Percentiles rank a stretch among this genome's conserved stretches.
phyloP scores from a whole-genome alignment of 2,113 vertebrate genomes.

The Ailurus styani region DNA sequence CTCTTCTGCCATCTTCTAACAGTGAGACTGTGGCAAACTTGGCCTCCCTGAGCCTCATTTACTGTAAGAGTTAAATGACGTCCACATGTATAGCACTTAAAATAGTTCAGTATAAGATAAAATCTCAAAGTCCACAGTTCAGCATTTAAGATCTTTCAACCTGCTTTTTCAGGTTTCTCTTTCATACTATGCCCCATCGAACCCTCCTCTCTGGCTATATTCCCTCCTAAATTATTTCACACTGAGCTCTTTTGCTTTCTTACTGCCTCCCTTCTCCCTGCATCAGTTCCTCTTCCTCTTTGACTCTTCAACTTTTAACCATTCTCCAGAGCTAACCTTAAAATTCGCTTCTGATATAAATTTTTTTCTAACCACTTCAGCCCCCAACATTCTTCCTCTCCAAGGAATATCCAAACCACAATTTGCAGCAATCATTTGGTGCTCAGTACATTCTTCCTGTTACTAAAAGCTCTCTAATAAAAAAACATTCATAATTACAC shows the following conservation, averaged over 20 bases:
- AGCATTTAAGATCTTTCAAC: not conserved
- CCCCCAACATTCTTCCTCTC: not conserved
- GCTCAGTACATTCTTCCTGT: not conserved
- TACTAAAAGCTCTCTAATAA: not conserved
- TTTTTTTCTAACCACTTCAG: not conserved
- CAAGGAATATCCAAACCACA: not conserved
- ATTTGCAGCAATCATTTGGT: not conserved
- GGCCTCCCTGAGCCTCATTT: not conserved
- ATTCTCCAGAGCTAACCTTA: slow-evolving; percentile 7
- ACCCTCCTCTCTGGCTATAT: not conserved
- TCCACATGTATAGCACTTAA: not conserved
- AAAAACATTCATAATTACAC: not conserved
- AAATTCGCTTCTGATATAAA: not conserved
- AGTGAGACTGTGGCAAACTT: not conserved
- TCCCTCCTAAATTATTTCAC: not conserved
- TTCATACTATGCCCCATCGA: not conserved
- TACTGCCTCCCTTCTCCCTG: not conserved
- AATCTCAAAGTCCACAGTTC: not conserved
- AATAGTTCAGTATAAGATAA: not conserved
- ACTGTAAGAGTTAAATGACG: not conserved
- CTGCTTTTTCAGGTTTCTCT: not conserved
- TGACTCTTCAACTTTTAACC: not conserved
- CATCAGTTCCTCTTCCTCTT: not conserved
- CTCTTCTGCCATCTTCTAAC: not conserved
- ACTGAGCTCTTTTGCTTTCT: not conserved